Evolutionary conservation across 1,140 invertebrate genomes (phyloP).

Genomic region (Pantala flavescens): DNA sequence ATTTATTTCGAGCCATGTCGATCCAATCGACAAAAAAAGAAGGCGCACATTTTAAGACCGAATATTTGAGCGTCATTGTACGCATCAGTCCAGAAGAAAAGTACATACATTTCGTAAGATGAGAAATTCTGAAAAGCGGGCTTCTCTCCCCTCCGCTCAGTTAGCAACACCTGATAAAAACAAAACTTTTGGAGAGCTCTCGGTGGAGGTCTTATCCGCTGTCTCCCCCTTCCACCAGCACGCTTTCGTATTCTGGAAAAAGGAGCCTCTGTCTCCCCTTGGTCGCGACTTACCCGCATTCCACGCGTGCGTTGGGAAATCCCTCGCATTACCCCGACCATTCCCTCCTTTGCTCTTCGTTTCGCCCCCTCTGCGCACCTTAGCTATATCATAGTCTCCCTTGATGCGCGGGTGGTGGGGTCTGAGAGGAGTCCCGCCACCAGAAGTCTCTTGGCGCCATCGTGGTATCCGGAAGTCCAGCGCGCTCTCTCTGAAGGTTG

Average conservation of each 20-base stretch:
- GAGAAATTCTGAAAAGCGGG: too few relatives aligned
- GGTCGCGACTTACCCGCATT: not conserved
- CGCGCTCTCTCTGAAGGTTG: not conserved
- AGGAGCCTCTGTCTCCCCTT: not conserved
- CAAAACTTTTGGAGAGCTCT: not conserved
- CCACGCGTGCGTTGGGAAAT: constrained; percentile 2
- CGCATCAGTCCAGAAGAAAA: too few relatives aligned
- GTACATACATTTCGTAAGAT: too few relatives aligned
- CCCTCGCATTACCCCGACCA: not conserved
- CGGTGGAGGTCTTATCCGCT: not conserved
- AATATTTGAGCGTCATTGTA: too few relatives aligned
- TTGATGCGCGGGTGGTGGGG: not conserved
- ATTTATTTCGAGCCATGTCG: too few relatives aligned
- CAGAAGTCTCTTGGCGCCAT: not conserved
- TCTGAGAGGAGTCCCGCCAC: not conserved
- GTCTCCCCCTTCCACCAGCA: not conserved
- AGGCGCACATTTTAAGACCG: too few relatives aligned
- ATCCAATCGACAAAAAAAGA: too few relatives aligned
- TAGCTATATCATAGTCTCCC: not conserved
- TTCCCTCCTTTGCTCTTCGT: not conserved
- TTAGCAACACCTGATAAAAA: too few relatives aligned
- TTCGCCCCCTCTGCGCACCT: not conserved
- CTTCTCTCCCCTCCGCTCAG: too few relatives aligned
- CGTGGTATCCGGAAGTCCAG: not conserved
- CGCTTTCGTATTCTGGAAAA: not conserved